A percentile compares a stretch with the other conserved stretches of the same genome.
phyloP scores from a whole-genome alignment of 2,888 invertebrate species.

The Copidosoma aretas region DNA sequence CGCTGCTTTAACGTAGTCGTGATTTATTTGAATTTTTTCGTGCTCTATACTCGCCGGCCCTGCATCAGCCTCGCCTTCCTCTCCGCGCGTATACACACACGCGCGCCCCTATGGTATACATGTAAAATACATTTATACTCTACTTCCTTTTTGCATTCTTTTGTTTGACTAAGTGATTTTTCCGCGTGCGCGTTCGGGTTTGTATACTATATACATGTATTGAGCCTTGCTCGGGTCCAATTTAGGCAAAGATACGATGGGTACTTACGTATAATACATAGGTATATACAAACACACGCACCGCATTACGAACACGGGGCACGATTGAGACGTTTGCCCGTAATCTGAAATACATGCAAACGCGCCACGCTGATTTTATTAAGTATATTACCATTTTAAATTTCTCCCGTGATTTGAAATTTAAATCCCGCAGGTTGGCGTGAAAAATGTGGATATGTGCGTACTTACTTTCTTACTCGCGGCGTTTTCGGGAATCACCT shows the following conservation, averaged over 20 bases:
- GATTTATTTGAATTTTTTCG: conserved; percentile 2
- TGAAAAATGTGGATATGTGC: not conserved
- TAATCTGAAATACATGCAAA: not conserved
- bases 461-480: not conserved
- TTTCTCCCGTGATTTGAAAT: conserved; percentile 1
- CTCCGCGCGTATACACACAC: too few species aligned
- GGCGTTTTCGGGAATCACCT: too few species aligned
- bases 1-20: conserved; percentile 2
- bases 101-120: too few species aligned
- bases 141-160: not conserved
- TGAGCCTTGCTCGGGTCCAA: too few species aligned
- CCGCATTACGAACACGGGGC: too few species aligned
- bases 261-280: too few species aligned
- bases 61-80: not conserved
- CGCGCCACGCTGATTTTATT: not conserved
- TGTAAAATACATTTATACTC: too few species aligned
- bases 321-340: not conserved
- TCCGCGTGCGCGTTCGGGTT: too few species aligned
- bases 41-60: not conserved
- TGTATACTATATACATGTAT: too few species aligned
- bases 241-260: too few species aligned
- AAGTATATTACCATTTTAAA: not conserved
- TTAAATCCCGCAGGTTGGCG: not conserved
- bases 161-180: not conserved
- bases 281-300: too few species aligned